These are phyloP conservation scores for Aproaerema taeniolella DNA, from an alignment of 2,888 invertebrate genomes.

Conservation along the genomic window DNA sequence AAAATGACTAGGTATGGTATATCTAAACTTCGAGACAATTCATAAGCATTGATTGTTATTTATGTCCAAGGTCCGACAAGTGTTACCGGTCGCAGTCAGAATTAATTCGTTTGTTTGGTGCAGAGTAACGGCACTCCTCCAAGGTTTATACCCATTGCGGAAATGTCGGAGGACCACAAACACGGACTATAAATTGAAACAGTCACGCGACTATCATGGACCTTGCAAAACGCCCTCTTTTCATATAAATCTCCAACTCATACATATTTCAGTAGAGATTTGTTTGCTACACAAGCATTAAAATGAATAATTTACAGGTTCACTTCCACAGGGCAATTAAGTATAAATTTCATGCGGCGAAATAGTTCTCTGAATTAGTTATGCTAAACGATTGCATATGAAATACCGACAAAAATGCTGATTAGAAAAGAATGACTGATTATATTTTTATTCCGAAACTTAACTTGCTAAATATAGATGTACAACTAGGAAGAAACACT, in stretches of 20 bases:
- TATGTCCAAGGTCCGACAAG: no score
- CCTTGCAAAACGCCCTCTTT: constrained; percentile 20
- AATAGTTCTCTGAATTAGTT: no score
- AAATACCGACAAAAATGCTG: no score
- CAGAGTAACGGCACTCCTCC: constrained; percentile 31
- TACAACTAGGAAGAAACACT: no score
- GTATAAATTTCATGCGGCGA: constrained; percentile 8
- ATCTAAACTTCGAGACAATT: no score
- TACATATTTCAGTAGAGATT: constrained; percentile 11
- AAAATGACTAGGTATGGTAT: no score
- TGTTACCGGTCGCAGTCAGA: background rate
- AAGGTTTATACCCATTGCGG: constrained; percentile 31
- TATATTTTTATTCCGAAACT: no score
- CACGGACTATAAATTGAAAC: constrained; percentile 37
- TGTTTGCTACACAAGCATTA: constrained; percentile 7
- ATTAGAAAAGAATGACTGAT: no score
- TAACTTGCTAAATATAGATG: no score
- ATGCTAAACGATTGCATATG: no score
- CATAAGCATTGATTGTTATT: no score
- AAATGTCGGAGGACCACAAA: constrained; percentile 43
- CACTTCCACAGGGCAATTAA: constrained; percentile 5
- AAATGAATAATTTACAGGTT: constrained; percentile 8
- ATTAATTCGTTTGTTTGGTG: constrained; percentile 2
- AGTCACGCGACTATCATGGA: constrained; percentile 42
- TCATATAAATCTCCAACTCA: constrained; percentile 7